A percentile compares a stretch with the other conserved stretches of the same genome.
These are phyloP conservation scores for Mya arenaria DNA, from an alignment of 1,140 invertebrate genomes.

Conservation along the genomic window DNA sequence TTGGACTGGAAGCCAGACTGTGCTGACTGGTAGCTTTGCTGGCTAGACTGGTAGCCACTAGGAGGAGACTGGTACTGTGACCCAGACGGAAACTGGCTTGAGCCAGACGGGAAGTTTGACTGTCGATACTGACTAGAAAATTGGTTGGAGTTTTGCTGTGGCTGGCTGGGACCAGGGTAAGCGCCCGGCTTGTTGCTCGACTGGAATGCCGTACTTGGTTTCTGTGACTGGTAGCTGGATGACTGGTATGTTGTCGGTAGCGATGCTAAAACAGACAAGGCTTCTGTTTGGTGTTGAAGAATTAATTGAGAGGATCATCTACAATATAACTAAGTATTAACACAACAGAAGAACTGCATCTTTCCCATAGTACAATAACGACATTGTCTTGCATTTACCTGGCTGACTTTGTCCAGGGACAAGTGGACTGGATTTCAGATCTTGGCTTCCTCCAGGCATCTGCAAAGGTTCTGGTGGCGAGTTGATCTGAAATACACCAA, in stretches of 20 bases:
- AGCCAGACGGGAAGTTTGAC: conserved; percentile 54
- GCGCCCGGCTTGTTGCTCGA: conserved; percentile 55
- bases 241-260: conserved; percentile 8
- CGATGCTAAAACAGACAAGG: no score
- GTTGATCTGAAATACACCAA: conserved; percentile 20
- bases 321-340: no score
- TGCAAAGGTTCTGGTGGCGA: conserved; percentile 35
- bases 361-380: no score
- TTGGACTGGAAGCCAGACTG: conserved; percentile 30
- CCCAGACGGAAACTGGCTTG: conserved; percentile 16
- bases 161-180: conserved; percentile 64
- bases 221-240: conserved; percentile 39
- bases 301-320: no score
- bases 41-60: conserved; percentile 37
- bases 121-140: conserved; percentile 47
- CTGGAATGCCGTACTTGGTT: conserved; percentile 19
- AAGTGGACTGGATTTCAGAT: conserved; percentile 58
- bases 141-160: conserved; percentile 48
- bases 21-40: conserved; percentile 24
- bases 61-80: conserved; percentile 49
- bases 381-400: no score
- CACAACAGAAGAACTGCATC: no score
- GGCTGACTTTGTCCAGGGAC: conserved; percentile 12
- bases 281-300: no score
- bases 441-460: conserved; percentile 25